A percentile compares a stretch with the other conserved stretches of the same genome.
Conservation (phyloP, 2,797 vertebrate genomes). For the Distichodus sexfasciatus region DNA sequence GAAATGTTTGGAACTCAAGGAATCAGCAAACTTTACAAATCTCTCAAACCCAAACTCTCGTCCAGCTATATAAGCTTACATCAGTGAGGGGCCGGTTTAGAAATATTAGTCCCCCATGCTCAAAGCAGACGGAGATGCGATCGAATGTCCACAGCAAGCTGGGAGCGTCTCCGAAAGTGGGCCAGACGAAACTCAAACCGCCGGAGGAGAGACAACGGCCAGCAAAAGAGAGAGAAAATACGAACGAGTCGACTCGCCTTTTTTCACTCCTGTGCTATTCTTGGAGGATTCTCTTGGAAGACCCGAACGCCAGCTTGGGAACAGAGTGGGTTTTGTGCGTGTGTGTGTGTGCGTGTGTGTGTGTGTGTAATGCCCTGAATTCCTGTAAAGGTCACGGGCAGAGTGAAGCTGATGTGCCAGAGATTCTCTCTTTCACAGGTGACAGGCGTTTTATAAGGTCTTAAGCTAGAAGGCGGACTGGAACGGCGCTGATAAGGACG, state of each 20-base stretch:
- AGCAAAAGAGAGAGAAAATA: constrained; percentile 52
- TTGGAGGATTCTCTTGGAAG: constrained; percentile 44
- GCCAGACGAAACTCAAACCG: constrained; percentile 54
- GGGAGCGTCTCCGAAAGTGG: constrained; percentile 40
- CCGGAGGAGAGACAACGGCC: constrained; percentile 46
- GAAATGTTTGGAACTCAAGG: too few species aligned
- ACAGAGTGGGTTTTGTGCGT: constrained; percentile 41
- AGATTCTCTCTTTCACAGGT: constrained; percentile 20
- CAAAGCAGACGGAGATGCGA: constrained; percentile 50
- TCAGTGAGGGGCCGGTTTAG: constrained; percentile 53
- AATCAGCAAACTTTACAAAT: too few species aligned
- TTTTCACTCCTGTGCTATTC: constrained; percentile 34
- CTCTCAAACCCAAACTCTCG: constrained; percentile 41
- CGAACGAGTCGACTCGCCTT: constrained; percentile 35
- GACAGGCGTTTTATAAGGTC: neutral
- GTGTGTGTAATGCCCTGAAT: constrained; percentile 34
- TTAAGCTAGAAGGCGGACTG: neutral
- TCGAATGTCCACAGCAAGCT: constrained; percentile 54
- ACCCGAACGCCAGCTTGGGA: constrained; percentile 34
- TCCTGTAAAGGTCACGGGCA: constrained; percentile 42
- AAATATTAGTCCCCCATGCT: constrained; percentile 51
- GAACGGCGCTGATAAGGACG: too few species aligned
- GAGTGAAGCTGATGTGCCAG: constrained; percentile 33
- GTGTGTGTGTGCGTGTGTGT: too few species aligned
- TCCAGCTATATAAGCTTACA: constrained; percentile 59